A percentile compares a stretch with the other conserved stretches of the same genome.
These are phyloP conservation scores for Brachypterus glaber DNA, from an alignment of 2,888 invertebrate species.

Conservation along the genomic window DNA sequence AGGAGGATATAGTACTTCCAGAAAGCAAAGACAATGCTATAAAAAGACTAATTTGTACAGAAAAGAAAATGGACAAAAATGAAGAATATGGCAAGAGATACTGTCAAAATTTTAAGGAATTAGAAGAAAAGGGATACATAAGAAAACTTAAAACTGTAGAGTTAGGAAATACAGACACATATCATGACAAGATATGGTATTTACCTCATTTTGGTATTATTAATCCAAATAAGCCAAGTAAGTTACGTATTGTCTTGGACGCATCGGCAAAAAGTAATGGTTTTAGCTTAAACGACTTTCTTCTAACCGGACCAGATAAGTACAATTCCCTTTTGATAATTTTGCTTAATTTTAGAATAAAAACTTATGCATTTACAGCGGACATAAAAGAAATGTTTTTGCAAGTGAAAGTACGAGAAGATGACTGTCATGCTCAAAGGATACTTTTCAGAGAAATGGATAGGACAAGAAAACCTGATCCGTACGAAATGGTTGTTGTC, in stretches of 20 bases:
- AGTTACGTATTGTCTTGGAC: slow-evolving; percentile 3
- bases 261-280: slow-evolving; percentile 3
- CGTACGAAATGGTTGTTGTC: too few species aligned
- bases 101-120: too few species aligned
- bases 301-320: slow-evolving; percentile 8
- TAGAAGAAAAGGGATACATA: too few species aligned
- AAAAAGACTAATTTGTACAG: slow-evolving; percentile 5
- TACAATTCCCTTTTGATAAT: slow-evolving; percentile 6
- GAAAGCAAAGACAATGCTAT: slow-evolving; percentile 8
- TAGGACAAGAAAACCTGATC: too few species aligned
- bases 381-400: too few species aligned
- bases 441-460: too few species aligned
- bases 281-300: slow-evolving; percentile 2
- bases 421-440: too few species aligned
- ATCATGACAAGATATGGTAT: slow-evolving; percentile 2
- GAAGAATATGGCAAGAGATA: too few species aligned
- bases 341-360: slow-evolving; percentile 9
- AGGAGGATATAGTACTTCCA: slow-evolving; percentile 7
- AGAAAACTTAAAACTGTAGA: slow-evolving; percentile 1
- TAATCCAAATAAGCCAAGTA: slow-evolving; percentile 4
- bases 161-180: too few species aligned
- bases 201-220: slow-evolving; percentile 7
- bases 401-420: slow-evolving; percentile 3
- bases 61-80: slow-evolving; percentile 11
- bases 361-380: too few species aligned